Conservation (phyloP, 2,113 vertebrate species). For the Orthochromis indermauri region DNA sequence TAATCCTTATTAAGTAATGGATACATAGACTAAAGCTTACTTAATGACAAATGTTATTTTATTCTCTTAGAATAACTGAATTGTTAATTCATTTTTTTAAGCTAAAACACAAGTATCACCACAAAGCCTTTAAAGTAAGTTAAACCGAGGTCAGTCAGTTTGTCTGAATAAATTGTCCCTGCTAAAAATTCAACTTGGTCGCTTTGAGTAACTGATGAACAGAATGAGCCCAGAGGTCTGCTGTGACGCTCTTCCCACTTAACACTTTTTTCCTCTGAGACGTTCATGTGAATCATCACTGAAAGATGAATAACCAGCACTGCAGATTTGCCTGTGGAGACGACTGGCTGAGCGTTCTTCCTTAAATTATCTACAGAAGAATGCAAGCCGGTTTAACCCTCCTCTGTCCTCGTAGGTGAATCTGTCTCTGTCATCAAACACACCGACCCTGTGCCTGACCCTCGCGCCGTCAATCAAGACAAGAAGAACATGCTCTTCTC, state of each 20-base stretch:
- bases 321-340: not conserved
- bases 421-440: conserved; percentile 98
- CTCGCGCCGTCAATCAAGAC: conserved; percentile 96
- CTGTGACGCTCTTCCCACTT: not conserved
- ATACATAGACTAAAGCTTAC: not conserved
- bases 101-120: not conserved
- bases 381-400: not conserved
- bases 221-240: not conserved
- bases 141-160: not conserved
- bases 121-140: not conserved
- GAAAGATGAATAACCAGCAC: not conserved
- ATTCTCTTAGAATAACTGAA: not conserved
- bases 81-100: not conserved
- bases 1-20: not conserved
- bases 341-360: not conserved
- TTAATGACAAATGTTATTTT: not conserved
- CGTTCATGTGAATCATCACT: not conserved
- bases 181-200: not conserved
- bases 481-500: conserved; percentile 99
- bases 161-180: not conserved
- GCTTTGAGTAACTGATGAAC: not conserved
- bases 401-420: conserved; percentile 75
- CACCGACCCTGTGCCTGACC: conserved; percentile 96
- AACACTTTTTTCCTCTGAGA: not conserved
- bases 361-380: not conserved